A percentile compares a stretch with the other conserved stretches of the same genome.
These are phyloP conservation scores for Acleris sparsana DNA, from an alignment of 2,888 invertebrate genomes.

Conservation along the genomic window DNA sequence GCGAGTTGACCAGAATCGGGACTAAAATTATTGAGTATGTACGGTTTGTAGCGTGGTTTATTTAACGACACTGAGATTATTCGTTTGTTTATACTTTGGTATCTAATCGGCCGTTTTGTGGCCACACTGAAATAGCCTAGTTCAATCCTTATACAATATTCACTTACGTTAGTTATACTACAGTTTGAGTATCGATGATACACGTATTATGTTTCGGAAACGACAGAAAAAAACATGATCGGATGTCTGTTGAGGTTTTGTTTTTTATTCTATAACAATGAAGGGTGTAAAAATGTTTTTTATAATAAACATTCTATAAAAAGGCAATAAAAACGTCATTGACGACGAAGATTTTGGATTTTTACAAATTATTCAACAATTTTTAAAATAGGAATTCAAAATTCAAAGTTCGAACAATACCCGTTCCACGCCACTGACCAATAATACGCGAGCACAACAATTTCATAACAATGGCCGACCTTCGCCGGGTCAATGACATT, in stretches of 20 bases:
- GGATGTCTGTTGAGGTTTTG: neutral
- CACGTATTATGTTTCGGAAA: conserved; percentile 18
- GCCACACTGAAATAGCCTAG: conserved; percentile 26
- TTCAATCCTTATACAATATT: conserved; percentile 32
- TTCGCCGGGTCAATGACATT: conserved; percentile 33
- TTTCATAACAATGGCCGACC: conserved; percentile 37
- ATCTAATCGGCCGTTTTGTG: neutral
- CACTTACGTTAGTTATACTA: conserved; percentile 17
- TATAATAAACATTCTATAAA: too few species aligned
- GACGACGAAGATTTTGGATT: too few species aligned
- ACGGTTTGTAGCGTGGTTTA: too few species aligned
- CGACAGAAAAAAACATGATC: conserved; percentile 12
- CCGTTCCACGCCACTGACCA: conserved; percentile 4
- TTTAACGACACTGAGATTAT: too few species aligned
- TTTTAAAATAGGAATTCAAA: neutral
- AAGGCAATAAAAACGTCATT: too few species aligned
- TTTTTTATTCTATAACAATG: too few species aligned
- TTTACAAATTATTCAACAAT: too few species aligned
- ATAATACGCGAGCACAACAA: conserved; percentile 14
- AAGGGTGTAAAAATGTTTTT: too few species aligned
- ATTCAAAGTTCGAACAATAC: neutral
- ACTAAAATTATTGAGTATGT: too few species aligned
- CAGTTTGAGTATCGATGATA: conserved; percentile 8
- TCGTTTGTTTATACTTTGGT: too few species aligned
- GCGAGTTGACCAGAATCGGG: too few species aligned